Evolutionary conservation across 2,797 vertebrate species (phyloP).

Genomic region (Saxicola maurus): DNA sequence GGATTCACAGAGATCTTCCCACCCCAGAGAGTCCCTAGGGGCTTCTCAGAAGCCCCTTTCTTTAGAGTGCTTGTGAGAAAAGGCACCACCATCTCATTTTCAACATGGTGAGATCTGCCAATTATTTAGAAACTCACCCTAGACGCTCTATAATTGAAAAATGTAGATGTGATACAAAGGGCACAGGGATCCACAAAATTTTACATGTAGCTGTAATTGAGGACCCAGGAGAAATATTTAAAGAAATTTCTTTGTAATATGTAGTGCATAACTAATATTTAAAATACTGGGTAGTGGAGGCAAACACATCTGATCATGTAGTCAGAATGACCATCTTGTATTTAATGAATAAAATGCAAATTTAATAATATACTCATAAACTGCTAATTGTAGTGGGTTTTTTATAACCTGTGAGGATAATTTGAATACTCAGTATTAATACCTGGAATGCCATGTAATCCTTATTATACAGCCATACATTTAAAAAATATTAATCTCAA

Average conservation of each 20-base stretch:
- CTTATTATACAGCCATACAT: not conserved
- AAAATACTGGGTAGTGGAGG: not conserved
- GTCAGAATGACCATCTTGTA: not conserved
- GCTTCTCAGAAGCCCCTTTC: not conserved
- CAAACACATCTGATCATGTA: not conserved
- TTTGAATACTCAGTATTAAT: not conserved
- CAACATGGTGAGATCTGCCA: not conserved
- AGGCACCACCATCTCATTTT: not conserved
- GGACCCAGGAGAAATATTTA: not conserved
- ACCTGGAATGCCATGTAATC: not conserved
- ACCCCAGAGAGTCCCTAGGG: fast-evolving
- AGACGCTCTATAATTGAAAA: not conserved
- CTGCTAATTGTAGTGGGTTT: not conserved
- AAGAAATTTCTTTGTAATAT: not conserved
- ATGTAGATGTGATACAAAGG: not conserved
- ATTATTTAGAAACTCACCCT: not conserved
- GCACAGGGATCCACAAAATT: not conserved
- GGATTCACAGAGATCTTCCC: not conserved
- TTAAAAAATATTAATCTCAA: not conserved
- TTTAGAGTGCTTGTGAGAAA: not conserved
- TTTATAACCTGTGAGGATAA: not conserved
- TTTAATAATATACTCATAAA: not conserved
- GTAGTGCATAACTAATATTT: not conserved
- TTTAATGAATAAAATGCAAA: not conserved
- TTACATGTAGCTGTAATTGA: not conserved